Base-by-base conservation (phyloP, 2,113 vertebrate species). In the Semnornis frantzii region DNA sequence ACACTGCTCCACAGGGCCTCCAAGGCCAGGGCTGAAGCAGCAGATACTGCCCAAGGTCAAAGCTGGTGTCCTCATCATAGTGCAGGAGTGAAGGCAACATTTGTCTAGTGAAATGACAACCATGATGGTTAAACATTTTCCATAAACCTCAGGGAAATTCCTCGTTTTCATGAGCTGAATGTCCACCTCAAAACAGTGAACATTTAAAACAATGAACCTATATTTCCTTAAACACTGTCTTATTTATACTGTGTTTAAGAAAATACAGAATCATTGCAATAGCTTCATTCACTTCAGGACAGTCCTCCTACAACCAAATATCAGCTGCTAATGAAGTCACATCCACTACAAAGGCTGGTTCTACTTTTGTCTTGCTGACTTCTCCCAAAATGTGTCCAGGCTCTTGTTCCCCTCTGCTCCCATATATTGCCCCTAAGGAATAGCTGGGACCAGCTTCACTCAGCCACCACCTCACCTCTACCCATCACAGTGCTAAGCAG, bases 211-310 rank as follows among this genome's bases (percentile, higher is more conserved):
- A 46, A 18, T 46, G 17, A 17, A 46, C 7, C 16, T 46, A 17
- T 18, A 46, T 46, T 46, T 46, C 44, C 44, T 46, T 46, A 46
- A 46, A 46, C 44, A 46, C 44, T 46, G 44, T 46, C 19, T 24
- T 66, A 74, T 57, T 59, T 77, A 87, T 81, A 73, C 28, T 31
- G 2, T 58, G 39, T 80, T 88, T 92, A 66, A 90, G 80, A 52
- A 60, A 90, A 62, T 69, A 69, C 25, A 63, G 33, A 23, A 15
- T 73, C 72, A 58, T 69, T 69, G 33, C 52, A 81, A 81, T 34
- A 81, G 68, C 71, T 20, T 78, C 33, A 39, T 89, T 93, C 44
- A 33, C n/a, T 89, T 78, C 70, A 84, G 24, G 94, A 74, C 30
- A 63, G 57, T 24, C 59, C 52, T 80, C 46, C 72, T 89, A 80